A percentile compares a stretch with the other conserved stretches of the same genome.
These are phyloP conservation scores for Ectobius pallidus DNA, from an alignment of 2,888 invertebrate species.

Conservation along the genomic window DNA sequence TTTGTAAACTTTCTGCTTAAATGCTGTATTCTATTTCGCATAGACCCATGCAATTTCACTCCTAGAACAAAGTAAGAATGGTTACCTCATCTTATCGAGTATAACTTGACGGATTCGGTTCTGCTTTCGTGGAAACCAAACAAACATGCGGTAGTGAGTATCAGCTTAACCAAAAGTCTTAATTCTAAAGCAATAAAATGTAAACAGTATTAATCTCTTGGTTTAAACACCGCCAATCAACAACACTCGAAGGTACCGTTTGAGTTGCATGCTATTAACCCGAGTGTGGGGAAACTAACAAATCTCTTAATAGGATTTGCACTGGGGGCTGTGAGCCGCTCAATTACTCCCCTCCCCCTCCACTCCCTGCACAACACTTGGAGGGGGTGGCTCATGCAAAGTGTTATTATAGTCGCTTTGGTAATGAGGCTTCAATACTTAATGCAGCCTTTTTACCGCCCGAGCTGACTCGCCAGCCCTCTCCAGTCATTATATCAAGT, in stretches of 20 bases:
- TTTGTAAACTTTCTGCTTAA: too few species aligned
- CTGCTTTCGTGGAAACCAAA: too few species aligned
- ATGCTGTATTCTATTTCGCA: too few species aligned
- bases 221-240: not conserved
- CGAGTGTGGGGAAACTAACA: constrained; percentile 24
- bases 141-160: too few species aligned
- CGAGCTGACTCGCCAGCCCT: too few species aligned
- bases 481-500: not conserved
- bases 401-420: constrained; percentile 14
- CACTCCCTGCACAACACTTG: constrained; percentile 3
- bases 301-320: constrained; percentile 43
- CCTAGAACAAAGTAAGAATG: too few species aligned
- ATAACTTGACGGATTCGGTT: too few species aligned
- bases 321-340: constrained; percentile 35
- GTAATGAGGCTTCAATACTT: constrained; percentile 38
- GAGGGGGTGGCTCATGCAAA: constrained; percentile 23
- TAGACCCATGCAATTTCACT: too few species aligned
- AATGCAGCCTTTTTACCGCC: constrained; percentile 23
- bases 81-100: too few species aligned
- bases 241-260: not conserved
- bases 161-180: too few species aligned
- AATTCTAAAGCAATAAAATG: too few species aligned
- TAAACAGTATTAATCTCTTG: too few species aligned
- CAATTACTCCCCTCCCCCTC: constrained; percentile 36
- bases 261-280: constrained; percentile 14